Evolutionary conservation across 2,797 vertebrate genomes (phyloP), one percentile per base, ranked within the genome.

Genomic region (Eidolon dupreanum): DNA sequence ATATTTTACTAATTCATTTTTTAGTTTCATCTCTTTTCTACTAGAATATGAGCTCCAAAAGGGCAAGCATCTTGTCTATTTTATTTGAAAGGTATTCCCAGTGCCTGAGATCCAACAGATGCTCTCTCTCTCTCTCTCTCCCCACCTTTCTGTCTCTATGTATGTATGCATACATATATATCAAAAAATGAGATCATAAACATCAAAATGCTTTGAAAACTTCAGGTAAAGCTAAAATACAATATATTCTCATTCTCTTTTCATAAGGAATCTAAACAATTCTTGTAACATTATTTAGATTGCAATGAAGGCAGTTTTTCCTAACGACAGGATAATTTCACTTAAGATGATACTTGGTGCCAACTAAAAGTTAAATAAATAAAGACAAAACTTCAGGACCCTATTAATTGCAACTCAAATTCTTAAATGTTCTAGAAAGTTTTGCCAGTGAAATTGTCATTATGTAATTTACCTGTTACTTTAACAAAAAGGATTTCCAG

Each of bases 221-320:
- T 74, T 79, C 88, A 63, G 6, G 22, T 55, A 81, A 85, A 84
- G 33, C 59, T 89, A 86, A 96, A 75, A 95, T 33, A 91, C n/a
- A 83, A 57, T 33, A 90, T 53, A 41, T 49, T 93, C 16, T 89
- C 43, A 83, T 86, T 78, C 17, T 49, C 38, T 75, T 78, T 43
- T 57, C 15, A 41, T 24, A 57, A 74, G 55, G 83, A 93, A 89
- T 49, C 53, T 20, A 68, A 89, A 73, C 57, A 75, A 68, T 75
- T 96, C 90, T 75, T 43, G 8, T 11, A 78, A 53, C 63, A 79
- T 73, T 83, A 85, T 78, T 90, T 93, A 87, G 1, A 92, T 0
- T 78, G 2, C 9, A 82, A 87, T 51, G 38, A 83, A 88, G 36
- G n/a, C 16, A 78, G 26, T 0, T 91, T 49, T 83, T 79, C 26